These are phyloP conservation scores for Lepidochitona cinerea DNA, from an alignment of 2,888 invertebrate species.

Conservation along the genomic window DNA sequence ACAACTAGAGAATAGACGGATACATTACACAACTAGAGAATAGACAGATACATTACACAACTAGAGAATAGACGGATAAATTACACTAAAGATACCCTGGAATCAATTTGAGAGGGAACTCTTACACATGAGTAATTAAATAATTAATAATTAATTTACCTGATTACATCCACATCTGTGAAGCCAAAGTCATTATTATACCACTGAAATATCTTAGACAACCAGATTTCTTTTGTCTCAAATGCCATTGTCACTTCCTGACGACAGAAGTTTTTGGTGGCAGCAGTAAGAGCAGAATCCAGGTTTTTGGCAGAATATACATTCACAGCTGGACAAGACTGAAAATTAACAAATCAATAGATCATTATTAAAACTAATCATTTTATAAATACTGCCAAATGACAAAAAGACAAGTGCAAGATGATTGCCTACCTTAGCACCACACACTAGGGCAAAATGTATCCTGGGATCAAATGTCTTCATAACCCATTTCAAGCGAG, in stretches of 20 bases:
- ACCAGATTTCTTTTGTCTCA: slow-evolving; percentile 53
- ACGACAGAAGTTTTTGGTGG: slow-evolving; percentile 59
- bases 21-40: too few relatives aligned
- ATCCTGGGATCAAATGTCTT: slow-evolving; percentile 68
- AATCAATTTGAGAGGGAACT: too few relatives aligned
- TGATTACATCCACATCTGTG: slow-evolving; percentile 59
- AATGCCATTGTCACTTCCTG: slow-evolving; percentile 62
- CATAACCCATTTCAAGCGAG: slow-evolving; percentile 57
- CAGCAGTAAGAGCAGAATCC: slow-evolving; percentile 59
- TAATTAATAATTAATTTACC: too few relatives aligned
- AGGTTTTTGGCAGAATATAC: slow-evolving; percentile 66
- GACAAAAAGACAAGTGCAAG: too few relatives aligned
- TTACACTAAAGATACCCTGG: too few relatives aligned
- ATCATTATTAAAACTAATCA: not conserved
- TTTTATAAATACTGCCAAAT: not conserved
- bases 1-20: too few relatives aligned
- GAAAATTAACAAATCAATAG: slow-evolving; percentile 19
- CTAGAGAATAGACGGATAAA: too few relatives aligned
- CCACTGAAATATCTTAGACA: slow-evolving; percentile 68
- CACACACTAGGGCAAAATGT: slow-evolving; percentile 72
- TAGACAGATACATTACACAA: too few relatives aligned
- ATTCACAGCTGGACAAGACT: slow-evolving; percentile 69
- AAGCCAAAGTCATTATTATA: slow-evolving; percentile 66
- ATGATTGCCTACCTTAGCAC: slow-evolving; percentile 66
- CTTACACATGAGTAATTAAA: too few relatives aligned